Evolutionary conservation across 2,888 invertebrate genomes (phyloP), one percentile per base, ranked within the genome.

Genomic region (Yponomeuta malinellus): DNA sequence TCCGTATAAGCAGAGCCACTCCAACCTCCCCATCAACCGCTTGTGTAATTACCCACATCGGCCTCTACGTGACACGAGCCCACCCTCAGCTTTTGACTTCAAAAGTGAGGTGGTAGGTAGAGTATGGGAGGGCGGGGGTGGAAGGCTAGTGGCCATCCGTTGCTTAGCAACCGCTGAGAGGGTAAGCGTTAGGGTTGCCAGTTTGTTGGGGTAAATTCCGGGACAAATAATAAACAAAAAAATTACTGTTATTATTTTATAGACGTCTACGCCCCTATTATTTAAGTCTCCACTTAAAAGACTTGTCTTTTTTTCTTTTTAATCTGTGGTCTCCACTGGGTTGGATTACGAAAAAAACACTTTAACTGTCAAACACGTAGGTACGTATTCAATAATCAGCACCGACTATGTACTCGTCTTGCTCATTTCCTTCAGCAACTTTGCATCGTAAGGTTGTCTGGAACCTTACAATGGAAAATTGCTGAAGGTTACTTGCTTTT

Each of bases 41-140:
- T 86, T 82, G 88, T 81, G 88, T 90, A 90, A 91, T 89, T 90
- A 88, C 86, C 84, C 87, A 81, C 78, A 77, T 64, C 64, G 81
- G 85, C 84, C 87, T 80, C 78, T 76, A 10, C 64, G 81, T 83
- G 87, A 85, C 85, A 83, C 79, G 78, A 81, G 77, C 79, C 77
- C 83, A 78, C 81, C 82, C 82, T 81, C 80, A 74, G 82, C 82
- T 82, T 82, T 84, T 82, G 78, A 83, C 82, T 85, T 84, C 82
- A 83, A 80, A 83, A 83, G 83, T 81, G 82, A 67, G 71, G 74
- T 71, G 73, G 70, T 70, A 70, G 78, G 79, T 64, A 72, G 73
- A 71, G 75, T 74, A 74, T 71, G 72, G 73, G 74, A 71, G 73
- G 69, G 70, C 71, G 77, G 80, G 71, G 76, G 76, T 68, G 63